These are phyloP conservation scores for Ianthella basta DNA, from an alignment of 37 sponge, comb jelly and placozoan genomes.

Conservation along the genomic window DNA sequence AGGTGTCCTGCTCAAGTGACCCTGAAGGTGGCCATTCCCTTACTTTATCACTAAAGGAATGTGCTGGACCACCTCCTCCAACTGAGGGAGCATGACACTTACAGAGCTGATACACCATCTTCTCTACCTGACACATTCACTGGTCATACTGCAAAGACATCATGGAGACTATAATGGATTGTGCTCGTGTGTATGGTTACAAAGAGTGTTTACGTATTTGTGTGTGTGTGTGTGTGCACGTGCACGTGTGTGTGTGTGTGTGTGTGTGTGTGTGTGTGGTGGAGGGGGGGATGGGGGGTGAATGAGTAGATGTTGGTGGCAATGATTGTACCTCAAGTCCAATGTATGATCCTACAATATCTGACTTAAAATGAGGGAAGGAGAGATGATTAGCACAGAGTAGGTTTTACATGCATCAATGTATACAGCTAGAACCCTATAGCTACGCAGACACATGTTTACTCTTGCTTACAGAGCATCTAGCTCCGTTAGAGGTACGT, in stretches of 20 bases:
- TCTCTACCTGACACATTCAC: slow-evolving; percentile 33
- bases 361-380: slow-evolving; percentile 43
- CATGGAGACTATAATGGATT: too few relatives aligned
- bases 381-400: slow-evolving; percentile 54
- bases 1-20: too few relatives aligned
- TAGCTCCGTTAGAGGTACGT: slow-evolving; percentile 38
- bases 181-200: too few relatives aligned
- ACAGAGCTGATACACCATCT: slow-evolving; percentile 39
- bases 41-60: too few relatives aligned
- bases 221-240: too few relatives aligned
- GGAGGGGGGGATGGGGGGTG: too few relatives aligned
- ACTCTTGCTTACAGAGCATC: slow-evolving; percentile 40
- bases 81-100: slow-evolving; percentile 19
- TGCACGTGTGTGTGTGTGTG: too few relatives aligned
- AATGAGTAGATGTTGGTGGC: too few relatives aligned
- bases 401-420: slow-evolving; percentile 10
- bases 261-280: too few relatives aligned
- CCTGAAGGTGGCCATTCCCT: too few relatives aligned
- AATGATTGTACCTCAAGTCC: slow-evolving; percentile 31
- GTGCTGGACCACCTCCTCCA: too few relatives aligned
- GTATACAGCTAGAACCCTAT: background rate
- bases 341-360: slow-evolving; percentile 38
- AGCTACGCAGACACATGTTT: background rate
- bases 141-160: slow-evolving; percentile 36
- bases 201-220: too few relatives aligned